Base-by-base conservation (phyloP, 2,888 invertebrate species). In the Chymomyza procnemis region DNA sequence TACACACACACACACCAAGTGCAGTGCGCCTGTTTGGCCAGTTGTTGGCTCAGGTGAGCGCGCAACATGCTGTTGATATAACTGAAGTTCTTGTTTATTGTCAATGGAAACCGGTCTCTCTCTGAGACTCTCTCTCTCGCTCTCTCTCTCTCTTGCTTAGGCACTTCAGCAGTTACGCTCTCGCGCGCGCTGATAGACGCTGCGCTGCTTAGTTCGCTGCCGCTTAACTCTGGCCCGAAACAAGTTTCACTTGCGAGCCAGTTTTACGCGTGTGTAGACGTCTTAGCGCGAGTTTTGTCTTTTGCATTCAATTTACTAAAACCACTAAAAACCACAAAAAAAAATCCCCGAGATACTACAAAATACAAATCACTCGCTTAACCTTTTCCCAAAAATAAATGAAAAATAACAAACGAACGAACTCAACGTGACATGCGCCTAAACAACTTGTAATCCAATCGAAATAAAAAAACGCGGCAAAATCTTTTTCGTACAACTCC, bases 221-320 rank as follows among this genome's bases (percentile, higher is more conserved):
- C 50, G 34, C 34, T 41, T 41, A 9, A 3, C 50, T 50, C 19
- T 34, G 58, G 41, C 8, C 26, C 62, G 66, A 83, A 88, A 89
- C 88, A 81, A 88, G 89, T 88, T 88, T 89, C 78, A 89, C 88
- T 89, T 88, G 80, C 72, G 69, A 81, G 76, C 60, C 78, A 75
- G 80, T 79, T 81, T 85, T 77, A 60, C 73, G 78, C 66, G 79
- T 76, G 87, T 80, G 69, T 74, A 71, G 88, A 87, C 87, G 89
- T 81, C 66, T 72, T 18, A 50, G 50, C 50, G 50, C 50, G 34
- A 41, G 34, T 41, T n/a, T 41, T 41, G 34, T 12, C 12, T 41
- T 26, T 41, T 41, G 34, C 34, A 9, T 41, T 12, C 9, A 41
- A 41, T 12, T 41, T 12, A 12, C 34, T 41, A 12, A 41, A 41